Conservation (phyloP, 2,888 invertebrate genomes). For the Ophioninae sp. region DNA sequence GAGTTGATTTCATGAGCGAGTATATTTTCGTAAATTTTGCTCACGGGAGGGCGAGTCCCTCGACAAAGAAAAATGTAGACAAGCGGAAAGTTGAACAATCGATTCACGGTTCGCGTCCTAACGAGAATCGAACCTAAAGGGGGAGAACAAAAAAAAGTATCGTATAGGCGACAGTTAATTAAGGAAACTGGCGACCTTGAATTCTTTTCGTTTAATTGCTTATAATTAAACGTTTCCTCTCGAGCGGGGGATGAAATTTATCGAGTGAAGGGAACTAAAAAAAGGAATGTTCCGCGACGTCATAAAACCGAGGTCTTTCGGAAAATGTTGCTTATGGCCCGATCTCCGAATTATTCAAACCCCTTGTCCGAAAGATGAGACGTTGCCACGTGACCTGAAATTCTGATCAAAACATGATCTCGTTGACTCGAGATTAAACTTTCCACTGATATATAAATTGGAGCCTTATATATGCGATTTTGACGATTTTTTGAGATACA, state of each 20-base stretch:
- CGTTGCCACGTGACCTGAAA: slow-evolving; percentile 5
- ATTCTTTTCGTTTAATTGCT: slow-evolving; percentile 22
- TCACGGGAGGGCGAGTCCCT: not conserved
- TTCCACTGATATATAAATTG: slow-evolving; percentile 26
- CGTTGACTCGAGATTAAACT: slow-evolving; percentile 20
- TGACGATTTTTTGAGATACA: too few relatives aligned
- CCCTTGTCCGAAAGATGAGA: not conserved
- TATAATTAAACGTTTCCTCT: slow-evolving; percentile 35
- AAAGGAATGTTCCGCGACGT: not conserved
- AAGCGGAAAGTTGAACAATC: slow-evolving; percentile 17
- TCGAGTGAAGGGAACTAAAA: slow-evolving; percentile 2
- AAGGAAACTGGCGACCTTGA: slow-evolving; percentile 19
- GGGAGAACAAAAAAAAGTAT: slow-evolving; percentile 8
- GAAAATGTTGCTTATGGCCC: not conserved
- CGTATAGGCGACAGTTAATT: slow-evolving; percentile 25
- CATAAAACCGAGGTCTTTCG: slow-evolving; percentile 19
- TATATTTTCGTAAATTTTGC: slow-evolving; percentile 3
- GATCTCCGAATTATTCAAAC: slow-evolving; percentile 7
- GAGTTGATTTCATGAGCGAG: slow-evolving; percentile 24
- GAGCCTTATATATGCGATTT: too few relatives aligned
- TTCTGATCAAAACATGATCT: not conserved
- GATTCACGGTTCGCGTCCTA: slow-evolving; percentile 1
- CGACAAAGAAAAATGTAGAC: not conserved
- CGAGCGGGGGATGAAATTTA: slow-evolving; percentile 23
- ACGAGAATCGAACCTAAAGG: not conserved